Evolutionary conservation across 2,888 invertebrate genomes (phyloP).

Genomic region (Habroteleia sp.): DNA sequence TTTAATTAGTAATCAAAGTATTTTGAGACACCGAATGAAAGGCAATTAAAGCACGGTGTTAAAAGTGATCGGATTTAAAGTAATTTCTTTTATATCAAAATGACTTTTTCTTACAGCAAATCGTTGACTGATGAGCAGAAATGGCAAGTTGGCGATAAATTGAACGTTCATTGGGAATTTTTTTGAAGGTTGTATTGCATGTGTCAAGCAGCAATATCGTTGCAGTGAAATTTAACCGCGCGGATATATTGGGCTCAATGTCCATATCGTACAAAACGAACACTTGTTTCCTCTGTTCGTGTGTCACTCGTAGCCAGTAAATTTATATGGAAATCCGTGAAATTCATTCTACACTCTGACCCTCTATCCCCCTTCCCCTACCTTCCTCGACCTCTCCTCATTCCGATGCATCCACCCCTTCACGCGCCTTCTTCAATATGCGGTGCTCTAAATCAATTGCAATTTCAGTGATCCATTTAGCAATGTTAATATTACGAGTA

Average conservation of each 20-base stretch:
- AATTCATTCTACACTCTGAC: constrained; percentile 74
- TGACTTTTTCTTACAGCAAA: constrained; percentile 3
- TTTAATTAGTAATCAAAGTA: too few species aligned
- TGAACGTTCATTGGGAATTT: constrained; percentile 35
- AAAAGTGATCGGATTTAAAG: too few species aligned
- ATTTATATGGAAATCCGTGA: constrained; percentile 81
- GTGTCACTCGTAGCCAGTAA: constrained; percentile 72
- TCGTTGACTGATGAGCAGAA: constrained; percentile 15
- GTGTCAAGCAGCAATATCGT: constrained; percentile 57
- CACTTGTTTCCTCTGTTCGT: constrained; percentile 67
- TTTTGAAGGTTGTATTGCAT: constrained; percentile 35
- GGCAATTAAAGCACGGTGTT: too few species aligned
- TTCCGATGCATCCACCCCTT: constrained; percentile 10
- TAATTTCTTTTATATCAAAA: too few species aligned
- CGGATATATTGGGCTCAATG: constrained; percentile 62
- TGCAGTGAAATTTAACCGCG: constrained; percentile 61
- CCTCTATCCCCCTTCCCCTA: constrained; percentile 24
- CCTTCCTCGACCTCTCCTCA: not conserved
- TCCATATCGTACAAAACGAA: constrained; percentile 63
- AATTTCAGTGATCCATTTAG: constrained; percentile 50
- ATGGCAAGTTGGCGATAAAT: constrained; percentile 26
- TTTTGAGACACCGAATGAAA: too few species aligned
- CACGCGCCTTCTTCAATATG: constrained; percentile 48
- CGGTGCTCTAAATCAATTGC: constrained; percentile 55
- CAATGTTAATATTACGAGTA: constrained; percentile 38